Base-by-base conservation (phyloP, 2,113 vertebrate genomes). In the Poeciliopsis turrubarensis region DNA sequence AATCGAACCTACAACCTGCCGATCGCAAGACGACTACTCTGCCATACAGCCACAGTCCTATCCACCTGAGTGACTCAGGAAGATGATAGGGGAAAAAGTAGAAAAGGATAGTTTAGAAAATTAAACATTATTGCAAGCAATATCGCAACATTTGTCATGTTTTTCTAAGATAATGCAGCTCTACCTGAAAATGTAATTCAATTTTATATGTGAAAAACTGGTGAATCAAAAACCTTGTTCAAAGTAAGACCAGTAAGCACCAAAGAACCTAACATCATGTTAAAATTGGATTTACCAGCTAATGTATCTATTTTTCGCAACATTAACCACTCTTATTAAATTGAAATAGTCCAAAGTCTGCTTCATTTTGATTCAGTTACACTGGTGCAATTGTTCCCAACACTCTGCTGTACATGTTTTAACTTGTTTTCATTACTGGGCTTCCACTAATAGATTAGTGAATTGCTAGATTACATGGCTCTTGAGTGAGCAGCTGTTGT, bases 351-450 rank as follows among this genome's bases (percentile, higher is more conserved):
- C 30, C 11, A 37, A 39, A 70, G n/a, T n/a, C 30, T 47, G 10
- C 29, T 12, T 44, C 6, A 15, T 73, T 67, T 60, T 60, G 29
- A 64, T 60, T 37, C 31, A 57, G 51, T 37, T 73, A 6, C 15
- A 4, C 29, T 57, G 70, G 34, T 54, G 64, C 66, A 73, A 29
- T 27, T 32, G 37, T 70, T 34, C 22, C 54, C 60, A 17, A 60
- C 51, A 30, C 26, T 2, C 51, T 60, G 32, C 51, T 30, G 29
- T 11, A 13, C 17, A 4, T 68, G 60, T 75, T 81, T 85, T 81
- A 82, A 91, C 72, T 81, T 27, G 73, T 88, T 87, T 78, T 86
- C 78, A 87, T 86, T 76, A 82, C 85, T 88, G 77, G 92, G 80
- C 22, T 83, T 77, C 84, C 17, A 86, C 85, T 91, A 82, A 89